Evolutionary conservation across 2,797 vertebrate genomes (phyloP), one percentile per base, ranked within the genome.

Genomic region (Liasis olivaceus): DNA sequence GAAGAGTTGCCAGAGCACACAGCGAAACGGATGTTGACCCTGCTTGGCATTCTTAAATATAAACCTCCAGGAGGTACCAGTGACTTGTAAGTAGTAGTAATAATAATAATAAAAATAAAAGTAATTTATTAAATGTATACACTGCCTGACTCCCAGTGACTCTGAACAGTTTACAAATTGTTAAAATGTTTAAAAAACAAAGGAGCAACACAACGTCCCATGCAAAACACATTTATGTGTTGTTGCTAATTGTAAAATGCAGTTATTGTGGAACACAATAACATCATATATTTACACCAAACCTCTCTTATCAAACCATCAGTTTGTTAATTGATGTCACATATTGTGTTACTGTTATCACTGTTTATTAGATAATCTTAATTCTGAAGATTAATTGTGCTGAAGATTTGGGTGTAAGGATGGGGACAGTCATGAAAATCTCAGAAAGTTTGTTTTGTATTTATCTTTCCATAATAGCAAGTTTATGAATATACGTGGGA

Each of bases 1-100:
- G 99, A 99, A 95, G 99, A 99, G 97, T 97, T 98, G 97, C 99
- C 99, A 0, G 99, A 99, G 92, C 99, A 99, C 95, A 99, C 99
- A 56, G 98, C 98, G 42, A 99, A 99, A 97, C 98, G 99, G 91
- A 99, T 99, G 98, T 98, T 98, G 95, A 97, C 96, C 89, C 96
- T 99, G 92, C 97, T 99, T 90, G 98, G 98, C 87, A 98, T 99
- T 97, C 98, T 99, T 90, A 99, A 99, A 94, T 99, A 99, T 96
- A 99, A 98, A 97, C 99, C 99, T 94, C 98, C 98, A 63, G 98
- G 98, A 93, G 98, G 96, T 77, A 81, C 96, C 47, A 97, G 98
- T 51, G 99, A 99, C 96, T 97, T 98, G 99, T 99, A 97, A 98
- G 99, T 98, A 81, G 17, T 22, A 31, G n/a, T n/a, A 66, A 54